Evolutionary conservation across 1,140 invertebrate species (phyloP), one percentile per base, ranked within the genome.

Genomic region (Pararge aegeria): DNA sequence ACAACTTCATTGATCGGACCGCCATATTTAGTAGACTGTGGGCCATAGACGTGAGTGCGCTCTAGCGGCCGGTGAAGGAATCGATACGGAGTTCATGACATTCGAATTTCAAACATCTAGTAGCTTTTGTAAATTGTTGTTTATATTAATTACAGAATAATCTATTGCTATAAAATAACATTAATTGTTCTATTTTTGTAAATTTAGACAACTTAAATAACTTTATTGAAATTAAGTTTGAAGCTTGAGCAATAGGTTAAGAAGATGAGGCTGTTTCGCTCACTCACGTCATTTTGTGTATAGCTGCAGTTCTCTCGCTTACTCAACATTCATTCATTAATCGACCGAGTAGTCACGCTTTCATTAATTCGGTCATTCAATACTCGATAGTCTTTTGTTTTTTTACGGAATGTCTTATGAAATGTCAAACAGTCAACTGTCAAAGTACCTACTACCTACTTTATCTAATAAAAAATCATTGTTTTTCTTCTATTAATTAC

Each of bases 1-100:
- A 92, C 90, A 91, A 91, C 86, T 93, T 94, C 94, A 95, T 94
- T 94, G 94, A 94, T 94, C 94, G 92, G 81, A 90, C 90, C 90
- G 92, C 93, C 94, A 94, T 94, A 89, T 94, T 94, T 91, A 68
- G 74, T 77, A 75, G 21, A 49, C n/a, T n/a, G n/a, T n/a, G n/a
- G n/a, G n/a, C 46, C 21, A 49, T 49, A 49, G 79, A 90, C 83
- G 78, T 83, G 66, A 73, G 83, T 91, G 91, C 91, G 90, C 78
- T 83, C 89, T 90, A 77, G 70, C 86, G 91, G 83, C 78, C 67
- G 71, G 55, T 51, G 53, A 68, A 58, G 62, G 79, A 90, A 88
- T 88, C 80, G 83, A 86, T 88, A 73, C 73, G 56, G 66, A 64
- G 61, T 58, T 61, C 55, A 40, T 13, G 27, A 6, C 34, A 53